Percentiles rank a stretch among this genome's conserved stretches.
These are phyloP conservation scores for Drosophila mercatorum DNA, from an alignment of 2,888 invertebrate species.

Conservation along the genomic window DNA sequence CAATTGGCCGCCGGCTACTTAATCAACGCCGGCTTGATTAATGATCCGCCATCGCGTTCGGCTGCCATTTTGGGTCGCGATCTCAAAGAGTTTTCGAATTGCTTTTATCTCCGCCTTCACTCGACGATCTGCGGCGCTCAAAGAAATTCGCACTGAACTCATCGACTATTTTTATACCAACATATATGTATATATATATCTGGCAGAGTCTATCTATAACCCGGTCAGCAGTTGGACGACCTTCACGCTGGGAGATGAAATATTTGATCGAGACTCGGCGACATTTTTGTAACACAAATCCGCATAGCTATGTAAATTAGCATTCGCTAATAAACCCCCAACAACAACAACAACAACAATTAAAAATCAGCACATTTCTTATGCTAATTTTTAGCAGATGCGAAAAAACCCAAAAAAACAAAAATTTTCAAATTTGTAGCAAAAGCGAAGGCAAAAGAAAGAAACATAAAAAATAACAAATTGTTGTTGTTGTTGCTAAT, in stretches of 20 bases:
- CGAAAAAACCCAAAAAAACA: slow-evolving; percentile 61
- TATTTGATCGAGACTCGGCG: slow-evolving; percentile 39
- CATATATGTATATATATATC: no score
- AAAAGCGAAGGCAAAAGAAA: slow-evolving; percentile 13
- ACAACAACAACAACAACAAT: slow-evolving; percentile 7
- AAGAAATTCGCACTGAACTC: slow-evolving; percentile 62
- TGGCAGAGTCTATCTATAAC: not conserved
- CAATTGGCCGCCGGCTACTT: slow-evolving; percentile 48
- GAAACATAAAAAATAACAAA: slow-evolving; percentile 46
- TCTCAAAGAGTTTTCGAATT: slow-evolving; percentile 35
- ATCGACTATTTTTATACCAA: slow-evolving; percentile 66
- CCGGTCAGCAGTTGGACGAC: slow-evolving; percentile 68
- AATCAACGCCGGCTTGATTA: slow-evolving; percentile 67
- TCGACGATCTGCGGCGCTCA: slow-evolving; percentile 43
- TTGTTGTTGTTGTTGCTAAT: slow-evolving; percentile 46
- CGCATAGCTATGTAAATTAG: slow-evolving; percentile 77
- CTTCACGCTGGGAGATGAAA: slow-evolving; percentile 62
- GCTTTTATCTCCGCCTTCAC: slow-evolving; percentile 7
- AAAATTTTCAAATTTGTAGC: slow-evolving; percentile 37
- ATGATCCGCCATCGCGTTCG: slow-evolving; percentile 42
- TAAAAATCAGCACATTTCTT: slow-evolving; percentile 75
- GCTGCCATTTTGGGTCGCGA: slow-evolving; percentile 33
- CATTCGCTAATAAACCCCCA: slow-evolving; percentile 37
- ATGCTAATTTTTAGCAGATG: slow-evolving; percentile 74
- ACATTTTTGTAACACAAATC: slow-evolving; percentile 70